Evolutionary conservation across 92 coral and sea anemone genomes (phyloP), one percentile per base, ranked within the genome.

Genomic region (Scolanthus callimorphus): DNA sequence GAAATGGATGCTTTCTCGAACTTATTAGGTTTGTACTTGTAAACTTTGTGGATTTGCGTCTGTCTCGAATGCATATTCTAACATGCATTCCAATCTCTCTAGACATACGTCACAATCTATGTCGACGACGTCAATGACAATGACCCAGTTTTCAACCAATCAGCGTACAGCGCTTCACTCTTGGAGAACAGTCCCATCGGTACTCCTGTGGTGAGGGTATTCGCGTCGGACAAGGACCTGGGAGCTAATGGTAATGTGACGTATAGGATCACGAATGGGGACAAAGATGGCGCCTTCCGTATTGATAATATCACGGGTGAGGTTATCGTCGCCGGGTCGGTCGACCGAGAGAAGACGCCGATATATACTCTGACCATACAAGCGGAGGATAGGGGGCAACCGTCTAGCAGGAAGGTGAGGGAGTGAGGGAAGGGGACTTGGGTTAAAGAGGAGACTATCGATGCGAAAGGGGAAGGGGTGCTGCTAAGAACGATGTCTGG

Each of bases 111-210:
- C 4, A 53, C 59, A 13, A 83, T 87, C 29, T 11, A 39, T 1
- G 79, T 87, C 20, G 90, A 87, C 55, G 95, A 87, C 55, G 86
- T 87, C 31, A 87, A 87, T 44, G 95, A 87, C 61, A 87, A 87
- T 34, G 95, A 87, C 30, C 95, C 95, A 4, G 62, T 56, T 21
- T 87, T 87, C 68, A 87, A 87, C 83, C 57, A 72, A 48, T 77
- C 95, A 22, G 20, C 49, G 17, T 87, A 87, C 86, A 46, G 60
- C 13, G 80, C 77, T 1, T 27, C 47, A 17, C 76, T 87, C 55
- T 54, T 52, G 55, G 95, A 87, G 59, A 83, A 82, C 47, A 73
- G 61, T 41, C 63, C 63, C 45, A 12, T 41, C 28, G 77, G 76
- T 38, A 82, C 83, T 23, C 48, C 57, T 19, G 90, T 78, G n/a